Evolutionary conservation across 2,797 vertebrate species (phyloP), one percentile per base, ranked within the genome.

Genomic region (Schizopygopsis pylzovi): DNA sequence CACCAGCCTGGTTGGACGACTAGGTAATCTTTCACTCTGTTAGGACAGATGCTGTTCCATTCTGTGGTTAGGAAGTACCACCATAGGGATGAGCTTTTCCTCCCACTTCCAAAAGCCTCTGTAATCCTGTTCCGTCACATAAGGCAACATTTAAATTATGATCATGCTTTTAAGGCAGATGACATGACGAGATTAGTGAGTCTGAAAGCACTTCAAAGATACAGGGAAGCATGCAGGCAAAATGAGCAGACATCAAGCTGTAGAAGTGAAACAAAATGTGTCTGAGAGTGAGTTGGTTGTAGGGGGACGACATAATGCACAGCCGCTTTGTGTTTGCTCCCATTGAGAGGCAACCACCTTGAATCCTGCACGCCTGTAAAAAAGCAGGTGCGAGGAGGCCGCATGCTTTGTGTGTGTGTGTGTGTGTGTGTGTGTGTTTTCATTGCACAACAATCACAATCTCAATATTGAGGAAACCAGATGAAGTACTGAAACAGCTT

Each of bases 321-420:
- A 72, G 63, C 67, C 84, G 85, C 87, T 91, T 92, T 92, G 90
- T 91, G 71, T 90, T 43, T n/a, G 39, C 47, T 75, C 75, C 83
- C 43, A 89, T 85, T 91, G 85, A 91, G 68, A 84, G 77, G 77
- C 90, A 93, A 79, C 82, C 86, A 90, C 83, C 87, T 86, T 90
- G 89, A 92, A 92, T 88, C 89, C 90, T 90, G 89, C 88, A 71
- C 18, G 43, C 73, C 87, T 63, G 22, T 85, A 88, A 89, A 89
- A 89, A 85, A 90, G 91, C 93, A 94, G 92, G 93, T 92, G 92
- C 92, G 92, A 92, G 92, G 89, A 90, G 89, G 78, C 49, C 33
- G 18, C 28, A 89, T 87, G 92, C 54, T 75, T 47, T 72, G 56
- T 82, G 83, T 67, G 63, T 65, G 61, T 28, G 61, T 65, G 56